phyloP scores from a whole-genome alignment of 2,888 invertebrate genomes.

The Mythimna loreyi region DNA sequence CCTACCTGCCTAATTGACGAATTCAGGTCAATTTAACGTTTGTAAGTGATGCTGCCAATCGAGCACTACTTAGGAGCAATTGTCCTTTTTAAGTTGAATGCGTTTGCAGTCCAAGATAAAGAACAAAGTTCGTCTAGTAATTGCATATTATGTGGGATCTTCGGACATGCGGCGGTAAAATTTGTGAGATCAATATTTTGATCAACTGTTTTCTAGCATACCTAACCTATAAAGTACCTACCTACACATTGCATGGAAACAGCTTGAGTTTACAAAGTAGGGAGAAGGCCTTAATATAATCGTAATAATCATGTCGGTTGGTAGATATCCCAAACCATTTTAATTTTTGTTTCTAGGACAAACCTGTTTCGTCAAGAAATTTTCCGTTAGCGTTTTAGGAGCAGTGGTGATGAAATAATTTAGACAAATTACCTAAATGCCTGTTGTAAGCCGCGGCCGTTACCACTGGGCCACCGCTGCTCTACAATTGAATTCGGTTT shows the following conservation, averaged over 20 bases:
- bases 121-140: neutral
- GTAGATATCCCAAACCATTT: neutral
- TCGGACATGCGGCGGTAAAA: neutral
- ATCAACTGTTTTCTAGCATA: neutral
- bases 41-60: slow-evolving; percentile 35
- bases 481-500: neutral
- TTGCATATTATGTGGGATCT: neutral
- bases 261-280: neutral
- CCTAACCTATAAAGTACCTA: neutral
- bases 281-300: no score
- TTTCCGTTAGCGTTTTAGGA: neutral
- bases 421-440: no score
- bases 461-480: neutral
- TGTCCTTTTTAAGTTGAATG: slow-evolving; percentile 23
- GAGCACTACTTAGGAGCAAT: slow-evolving; percentile 34
- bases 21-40: slow-evolving; percentile 47
- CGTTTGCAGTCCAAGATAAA: slow-evolving; percentile 6
- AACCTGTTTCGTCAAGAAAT: neutral
- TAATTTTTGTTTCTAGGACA: neutral
- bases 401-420: no score
- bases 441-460: neutral
- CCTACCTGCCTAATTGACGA: slow-evolving; percentile 32
- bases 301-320: neutral
- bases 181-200: neutral
- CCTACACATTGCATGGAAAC: neutral